A percentile compares a stretch with the other conserved stretches of the same genome.
Conservation (phyloP, 2,113 vertebrate species). For the Lamprologus tigripictilis region DNA sequence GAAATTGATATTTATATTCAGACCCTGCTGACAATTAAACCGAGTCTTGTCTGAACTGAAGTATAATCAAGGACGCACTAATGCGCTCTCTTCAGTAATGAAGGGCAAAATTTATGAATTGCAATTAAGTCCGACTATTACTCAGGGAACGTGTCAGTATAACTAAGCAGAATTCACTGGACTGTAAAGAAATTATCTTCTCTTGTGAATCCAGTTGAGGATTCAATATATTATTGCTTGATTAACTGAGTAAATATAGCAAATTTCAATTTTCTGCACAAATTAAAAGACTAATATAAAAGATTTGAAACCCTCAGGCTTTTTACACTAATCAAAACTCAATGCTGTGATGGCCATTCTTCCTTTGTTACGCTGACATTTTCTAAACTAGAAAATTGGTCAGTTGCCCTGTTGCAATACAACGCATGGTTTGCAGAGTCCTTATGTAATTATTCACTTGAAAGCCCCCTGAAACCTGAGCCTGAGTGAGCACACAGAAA, state of each 20-base stretch:
- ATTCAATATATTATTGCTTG: not conserved
- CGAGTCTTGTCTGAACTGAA: constrained; percentile 9
- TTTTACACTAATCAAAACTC: not conserved
- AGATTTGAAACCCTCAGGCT: not conserved
- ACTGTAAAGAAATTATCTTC: not conserved
- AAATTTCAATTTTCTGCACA: not conserved
- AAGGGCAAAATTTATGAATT: constrained; percentile 31
- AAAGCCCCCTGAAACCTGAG: not conserved
- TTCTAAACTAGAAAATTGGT: not conserved
- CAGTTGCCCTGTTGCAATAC: not conserved
- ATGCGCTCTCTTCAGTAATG: constrained; percentile 33
- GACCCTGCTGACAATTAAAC: constrained; percentile 8
- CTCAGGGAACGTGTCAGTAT: not conserved
- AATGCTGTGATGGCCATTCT: not conserved
- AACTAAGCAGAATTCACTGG: not conserved
- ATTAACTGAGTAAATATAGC: not conserved
- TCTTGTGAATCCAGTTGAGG: not conserved
- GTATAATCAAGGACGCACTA: constrained; percentile 37
- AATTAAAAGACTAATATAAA: not conserved
- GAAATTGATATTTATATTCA: constrained; percentile 11
- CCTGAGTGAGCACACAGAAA: not conserved
- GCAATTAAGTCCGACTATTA: constrained; percentile 23
- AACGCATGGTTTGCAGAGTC: not conserved
- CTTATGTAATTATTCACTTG: not conserved
- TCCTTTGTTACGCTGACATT: not conserved